phyloP scores from a whole-genome alignment of 2,797 vertebrate species.

The Schizothorax lantsangensis region DNA sequence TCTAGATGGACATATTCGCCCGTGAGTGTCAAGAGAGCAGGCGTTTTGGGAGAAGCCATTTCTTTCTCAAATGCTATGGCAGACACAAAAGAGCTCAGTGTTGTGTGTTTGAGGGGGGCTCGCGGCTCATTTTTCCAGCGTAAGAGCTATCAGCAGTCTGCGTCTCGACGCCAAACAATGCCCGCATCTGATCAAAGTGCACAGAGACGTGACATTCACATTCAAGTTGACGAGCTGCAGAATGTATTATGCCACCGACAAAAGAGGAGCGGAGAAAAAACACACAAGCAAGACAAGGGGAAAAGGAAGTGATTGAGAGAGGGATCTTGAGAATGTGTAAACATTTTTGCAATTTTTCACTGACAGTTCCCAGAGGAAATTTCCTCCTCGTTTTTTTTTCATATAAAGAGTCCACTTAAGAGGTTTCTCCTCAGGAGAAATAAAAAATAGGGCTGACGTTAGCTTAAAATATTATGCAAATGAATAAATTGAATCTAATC shows the following conservation, averaged over 20 bases:
- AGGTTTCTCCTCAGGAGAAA: slow-evolving; percentile 6
- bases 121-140: slow-evolving; percentile 85
- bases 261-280: slow-evolving; percentile 57
- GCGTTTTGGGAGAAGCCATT: slow-evolving; percentile 40
- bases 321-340: slow-evolving; percentile 50
- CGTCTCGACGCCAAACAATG: slow-evolving; percentile 79
- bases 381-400: slow-evolving; percentile 23
- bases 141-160: slow-evolving; percentile 71
- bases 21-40: slow-evolving; percentile 29
- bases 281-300: slow-evolving; percentile 19
- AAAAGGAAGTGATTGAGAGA: neutral
- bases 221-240: slow-evolving; percentile 74
- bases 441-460: too few relatives aligned
- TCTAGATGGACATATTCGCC: slow-evolving; percentile 41
- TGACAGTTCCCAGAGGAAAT: slow-evolving; percentile 20
- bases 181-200: slow-evolving; percentile 84
- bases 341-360: slow-evolving; percentile 26
- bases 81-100: slow-evolving; percentile 80
- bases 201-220: slow-evolving; percentile 76
- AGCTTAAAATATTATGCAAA: neutral
- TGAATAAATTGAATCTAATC: neutral
- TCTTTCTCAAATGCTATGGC: slow-evolving; percentile 28
- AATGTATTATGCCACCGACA: slow-evolving; percentile 60
- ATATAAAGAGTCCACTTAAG: neutral
- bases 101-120: slow-evolving; percentile 76